A percentile compares a stretch with the other conserved stretches of the same genome.
Evolutionary conservation across 30 jellyfish, hydroid and myxozoan genomes (phyloP).

Genomic region (Phacellophora camtschatica): DNA sequence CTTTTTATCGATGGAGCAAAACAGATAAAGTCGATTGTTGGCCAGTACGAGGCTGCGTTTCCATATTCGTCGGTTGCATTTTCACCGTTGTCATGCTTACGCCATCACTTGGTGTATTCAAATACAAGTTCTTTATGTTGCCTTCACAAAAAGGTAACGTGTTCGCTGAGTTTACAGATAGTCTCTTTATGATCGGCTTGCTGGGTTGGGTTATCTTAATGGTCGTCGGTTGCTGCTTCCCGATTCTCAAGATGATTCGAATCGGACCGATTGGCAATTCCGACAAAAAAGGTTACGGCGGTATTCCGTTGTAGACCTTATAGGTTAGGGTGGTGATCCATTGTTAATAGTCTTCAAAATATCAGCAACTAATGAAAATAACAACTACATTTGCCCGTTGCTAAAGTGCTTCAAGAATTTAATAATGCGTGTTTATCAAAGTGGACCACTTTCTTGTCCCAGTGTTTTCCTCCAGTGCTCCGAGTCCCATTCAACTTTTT

Average conservation of each 20-base stretch:
- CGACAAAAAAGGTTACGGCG: slow-evolving; percentile 60
- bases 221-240: slow-evolving; percentile 95
- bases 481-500: too few species aligned
- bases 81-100: slow-evolving; percentile 76
- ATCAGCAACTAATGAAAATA: too few species aligned
- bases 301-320: slow-evolving; percentile 22
- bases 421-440: too few species aligned
- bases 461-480: too few species aligned
- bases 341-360: too few species aligned
- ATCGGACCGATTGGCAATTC: slow-evolving; percentile 63
- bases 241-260: slow-evolving; percentile 76
- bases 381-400: too few species aligned
- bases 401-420: too few species aligned
- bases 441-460: too few species aligned
- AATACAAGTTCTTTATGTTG: slow-evolving; percentile 81
- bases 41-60: slow-evolving; percentile 96
- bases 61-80: slow-evolving; percentile 85
- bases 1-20: slow-evolving; percentile 94
- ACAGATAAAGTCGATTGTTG: slow-evolving; percentile 95
- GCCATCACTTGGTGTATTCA: slow-evolving; percentile 92
- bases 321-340: not conserved
- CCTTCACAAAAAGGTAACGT: slow-evolving; percentile 73
- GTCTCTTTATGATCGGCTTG: slow-evolving; percentile 87
- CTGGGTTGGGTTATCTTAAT: slow-evolving; percentile 87
- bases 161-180: slow-evolving; percentile 81